These are phyloP conservation scores for Saturnia japonica DNA, from an alignment of 2,888 invertebrate genomes.

Conservation along the genomic window DNA sequence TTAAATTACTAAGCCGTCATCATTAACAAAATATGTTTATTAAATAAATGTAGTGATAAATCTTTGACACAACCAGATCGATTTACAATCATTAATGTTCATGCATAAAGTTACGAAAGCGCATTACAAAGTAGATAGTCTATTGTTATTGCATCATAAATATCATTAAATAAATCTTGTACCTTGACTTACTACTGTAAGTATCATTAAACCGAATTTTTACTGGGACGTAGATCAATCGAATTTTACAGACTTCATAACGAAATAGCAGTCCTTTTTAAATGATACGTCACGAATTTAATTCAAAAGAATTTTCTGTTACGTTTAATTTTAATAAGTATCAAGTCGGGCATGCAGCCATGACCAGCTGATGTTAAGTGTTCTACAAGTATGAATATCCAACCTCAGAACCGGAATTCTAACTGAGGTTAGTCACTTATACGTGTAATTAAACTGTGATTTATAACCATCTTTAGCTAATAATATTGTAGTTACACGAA, in stretches of 20 bases:
- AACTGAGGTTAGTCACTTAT: too few relatives aligned
- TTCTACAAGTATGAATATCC: too few relatives aligned
- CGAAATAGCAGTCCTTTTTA: background rate
- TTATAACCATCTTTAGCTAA: too few relatives aligned
- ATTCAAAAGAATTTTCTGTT: background rate
- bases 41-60: background rate
- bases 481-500: too few relatives aligned
- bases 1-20: background rate
- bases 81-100: background rate
- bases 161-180: constrained; percentile 1
- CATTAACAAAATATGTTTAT: background rate
- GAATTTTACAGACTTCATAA: background rate
- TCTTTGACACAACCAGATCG: background rate
- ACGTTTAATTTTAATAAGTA: background rate
- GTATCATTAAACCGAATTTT: background rate
- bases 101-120: background rate
- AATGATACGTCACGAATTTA: background rate
- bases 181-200: background rate
- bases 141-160: constrained; percentile 2
- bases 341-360: too few relatives aligned
- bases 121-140: background rate
- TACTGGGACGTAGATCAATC: background rate
- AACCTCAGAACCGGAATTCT: too few relatives aligned
- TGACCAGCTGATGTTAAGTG: too few relatives aligned
- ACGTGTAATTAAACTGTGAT: too few relatives aligned